Conservation (phyloP, 2,113 vertebrate species). For the Paraplagusia blochii region DNA sequence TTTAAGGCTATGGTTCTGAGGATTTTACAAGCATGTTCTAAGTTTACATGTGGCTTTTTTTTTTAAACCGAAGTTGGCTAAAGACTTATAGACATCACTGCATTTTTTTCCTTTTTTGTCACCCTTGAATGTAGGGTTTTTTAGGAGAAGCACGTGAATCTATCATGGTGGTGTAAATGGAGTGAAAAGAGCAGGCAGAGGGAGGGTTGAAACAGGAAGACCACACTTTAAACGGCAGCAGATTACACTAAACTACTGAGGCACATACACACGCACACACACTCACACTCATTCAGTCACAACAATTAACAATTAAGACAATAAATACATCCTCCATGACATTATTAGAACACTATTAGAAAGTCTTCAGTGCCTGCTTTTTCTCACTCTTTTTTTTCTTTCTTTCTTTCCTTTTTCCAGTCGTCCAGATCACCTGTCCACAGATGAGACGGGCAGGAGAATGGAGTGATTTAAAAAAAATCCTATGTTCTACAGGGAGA, state of each 20-base stretch:
- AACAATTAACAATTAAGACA: conserved; percentile 61
- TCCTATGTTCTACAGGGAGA: conserved; percentile 23
- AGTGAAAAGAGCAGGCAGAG: conserved; percentile 11
- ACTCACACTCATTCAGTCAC: conserved; percentile 11
- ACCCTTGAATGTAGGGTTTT: not conserved
- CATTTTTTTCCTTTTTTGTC: not conserved
- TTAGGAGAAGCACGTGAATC: conserved; percentile 8
- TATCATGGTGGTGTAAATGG: conserved; percentile 7
- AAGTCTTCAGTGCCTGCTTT: conserved; percentile 41
- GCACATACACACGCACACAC: conserved; percentile 53
- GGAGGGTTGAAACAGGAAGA: conserved; percentile 22
- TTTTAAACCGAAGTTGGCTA: no score
- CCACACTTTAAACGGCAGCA: conserved; percentile 46
- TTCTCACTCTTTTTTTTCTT: conserved; percentile 20
- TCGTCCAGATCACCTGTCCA: conserved; percentile 15
- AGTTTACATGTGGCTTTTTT: no score
- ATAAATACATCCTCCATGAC: conserved; percentile 70
- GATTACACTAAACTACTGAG: conserved; percentile 63
- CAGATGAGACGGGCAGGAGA: not conserved
- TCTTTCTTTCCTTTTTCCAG: conserved; percentile 5
- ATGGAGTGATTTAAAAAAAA: conserved; percentile 24
- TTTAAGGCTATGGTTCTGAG: no score
- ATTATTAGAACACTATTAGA: conserved; percentile 27
- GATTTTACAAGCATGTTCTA: no score
- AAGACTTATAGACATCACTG: not conserved